Conservation (phyloP, 1,140 invertebrate species). For the Maconellicoccus hirsutus region DNA sequence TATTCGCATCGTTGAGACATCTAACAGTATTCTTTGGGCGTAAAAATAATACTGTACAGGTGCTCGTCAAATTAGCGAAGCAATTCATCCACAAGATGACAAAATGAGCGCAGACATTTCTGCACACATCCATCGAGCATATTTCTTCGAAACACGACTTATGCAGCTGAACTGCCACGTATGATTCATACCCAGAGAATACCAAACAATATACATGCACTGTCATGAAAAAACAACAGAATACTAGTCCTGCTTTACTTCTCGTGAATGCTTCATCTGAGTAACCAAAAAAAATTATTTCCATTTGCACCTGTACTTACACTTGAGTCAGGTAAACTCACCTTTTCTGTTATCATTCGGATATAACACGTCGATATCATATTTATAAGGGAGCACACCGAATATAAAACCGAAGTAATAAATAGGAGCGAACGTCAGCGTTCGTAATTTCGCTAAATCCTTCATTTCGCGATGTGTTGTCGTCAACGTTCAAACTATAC, state of each 20-base stretch:
- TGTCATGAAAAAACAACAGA: background rate
- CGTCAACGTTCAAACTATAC: too few species aligned
- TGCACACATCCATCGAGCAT: constrained; percentile 11
- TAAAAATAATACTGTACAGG: background rate
- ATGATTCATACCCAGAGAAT: background rate
- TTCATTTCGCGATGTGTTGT: background rate
- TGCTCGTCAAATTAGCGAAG: constrained; percentile 11
- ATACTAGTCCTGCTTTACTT: background rate
- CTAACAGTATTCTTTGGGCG: background rate
- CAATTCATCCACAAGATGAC: constrained; percentile 23
- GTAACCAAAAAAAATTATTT: background rate
- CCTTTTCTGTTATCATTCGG: background rate
- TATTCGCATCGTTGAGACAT: constrained; percentile 22
- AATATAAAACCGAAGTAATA: constrained; percentile 5
- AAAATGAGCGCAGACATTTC: constrained; percentile 24
- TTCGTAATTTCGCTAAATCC: background rate
- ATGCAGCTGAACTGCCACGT: background rate
- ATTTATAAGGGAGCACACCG: background rate
- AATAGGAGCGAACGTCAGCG: background rate
- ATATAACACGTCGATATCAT: background rate
- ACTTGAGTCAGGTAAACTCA: background rate
- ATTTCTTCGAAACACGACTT: constrained; percentile 23
- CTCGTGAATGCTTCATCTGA: background rate
- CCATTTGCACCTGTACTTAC: too few species aligned
- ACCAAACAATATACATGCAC: background rate